These are phyloP conservation scores for Poliocrania exsul DNA, from an alignment of 2,797 vertebrate species.

Conservation along the genomic window DNA sequence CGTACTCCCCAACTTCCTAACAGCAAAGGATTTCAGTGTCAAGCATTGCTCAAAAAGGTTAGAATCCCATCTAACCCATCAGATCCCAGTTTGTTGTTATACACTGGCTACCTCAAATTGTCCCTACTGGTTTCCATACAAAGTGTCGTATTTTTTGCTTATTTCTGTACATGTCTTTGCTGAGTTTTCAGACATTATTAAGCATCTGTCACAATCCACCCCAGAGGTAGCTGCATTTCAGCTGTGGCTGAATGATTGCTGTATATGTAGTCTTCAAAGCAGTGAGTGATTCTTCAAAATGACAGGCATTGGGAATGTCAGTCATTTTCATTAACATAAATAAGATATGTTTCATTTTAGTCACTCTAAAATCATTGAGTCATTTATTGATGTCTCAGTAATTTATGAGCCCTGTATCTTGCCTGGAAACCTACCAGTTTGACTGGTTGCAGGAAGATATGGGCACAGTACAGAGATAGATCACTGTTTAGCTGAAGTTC, in stretches of 20 bases:
- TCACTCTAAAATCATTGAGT: slow-evolving; percentile 61
- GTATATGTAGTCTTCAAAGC: slow-evolving; percentile 26
- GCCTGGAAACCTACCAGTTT: not conserved
- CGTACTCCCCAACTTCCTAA: not conserved
- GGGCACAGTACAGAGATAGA: not conserved
- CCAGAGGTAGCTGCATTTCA: slow-evolving; percentile 39
- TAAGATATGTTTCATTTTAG: slow-evolving; percentile 65
- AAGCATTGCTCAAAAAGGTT: not conserved
- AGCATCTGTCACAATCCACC: slow-evolving; percentile 24
- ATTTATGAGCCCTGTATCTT: slow-evolving; percentile 51
- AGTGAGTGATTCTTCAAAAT: slow-evolving; percentile 51
- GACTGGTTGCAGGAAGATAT: not conserved
- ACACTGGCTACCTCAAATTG: not conserved
- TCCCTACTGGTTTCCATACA: not conserved
- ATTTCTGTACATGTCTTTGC: not conserved
- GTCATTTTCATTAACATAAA: slow-evolving; percentile 69
- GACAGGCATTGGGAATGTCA: slow-evolving; percentile 20
- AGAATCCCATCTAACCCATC: not conserved
- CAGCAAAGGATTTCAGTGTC: not conserved
- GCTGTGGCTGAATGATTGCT: slow-evolving; percentile 37
- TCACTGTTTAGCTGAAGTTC: not conserved
- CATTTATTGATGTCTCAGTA: slow-evolving; percentile 61
- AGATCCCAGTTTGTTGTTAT: not conserved
- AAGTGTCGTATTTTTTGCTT: not conserved
- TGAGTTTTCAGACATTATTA: slow-evolving; percentile 41